Percentiles rank a stretch among this genome's conserved stretches.
These are phyloP conservation scores for Drosophila antonietae DNA, from an alignment of 2,888 invertebrate genomes.

Conservation along the genomic window DNA sequence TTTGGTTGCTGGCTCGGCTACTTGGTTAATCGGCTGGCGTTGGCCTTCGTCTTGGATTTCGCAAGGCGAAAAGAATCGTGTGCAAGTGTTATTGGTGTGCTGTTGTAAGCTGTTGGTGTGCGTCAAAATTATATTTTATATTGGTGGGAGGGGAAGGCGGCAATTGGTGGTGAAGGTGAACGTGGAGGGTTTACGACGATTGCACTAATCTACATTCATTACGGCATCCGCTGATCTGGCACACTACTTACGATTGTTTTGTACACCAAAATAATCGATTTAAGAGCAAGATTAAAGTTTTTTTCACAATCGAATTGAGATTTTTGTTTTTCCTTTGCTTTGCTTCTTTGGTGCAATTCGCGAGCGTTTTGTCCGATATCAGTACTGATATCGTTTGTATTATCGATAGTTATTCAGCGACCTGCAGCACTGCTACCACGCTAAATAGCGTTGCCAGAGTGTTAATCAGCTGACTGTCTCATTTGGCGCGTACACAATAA, in stretches of 20 bases:
- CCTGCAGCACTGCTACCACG: slow-evolving; percentile 30
- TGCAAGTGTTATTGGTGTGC: slow-evolving; percentile 52
- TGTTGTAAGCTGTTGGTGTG: slow-evolving; percentile 28
- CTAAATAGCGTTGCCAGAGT: slow-evolving; percentile 35
- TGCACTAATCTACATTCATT: slow-evolving; percentile 23
- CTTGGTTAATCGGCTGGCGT: slow-evolving; percentile 55
- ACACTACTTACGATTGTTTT: slow-evolving; percentile 25
- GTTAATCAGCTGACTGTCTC: slow-evolving; percentile 31
- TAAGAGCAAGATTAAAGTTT: slow-evolving; percentile 69
- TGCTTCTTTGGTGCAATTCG: slow-evolving; percentile 28
- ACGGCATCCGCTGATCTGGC: slow-evolving; percentile 9
- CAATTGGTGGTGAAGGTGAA: slow-evolving; percentile 53
- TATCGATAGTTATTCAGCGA: slow-evolving; percentile 27
- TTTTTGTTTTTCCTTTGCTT: slow-evolving; percentile 58
- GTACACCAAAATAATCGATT: slow-evolving; percentile 8
- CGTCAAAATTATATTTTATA: slow-evolving; percentile 48
- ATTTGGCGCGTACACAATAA: slow-evolving; percentile 39
- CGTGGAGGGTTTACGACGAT: slow-evolving; percentile 26
- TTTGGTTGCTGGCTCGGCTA: slow-evolving; percentile 46
- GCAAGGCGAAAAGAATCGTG: slow-evolving; percentile 69
- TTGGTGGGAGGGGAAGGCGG: slow-evolving; percentile 29
- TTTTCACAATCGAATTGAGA: slow-evolving; percentile 61
- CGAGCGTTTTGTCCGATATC: slow-evolving; percentile 25
- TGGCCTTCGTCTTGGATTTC: slow-evolving; percentile 78
- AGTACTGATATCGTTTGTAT: background rate